Evolutionary conservation across 2,888 invertebrate genomes (phyloP), one percentile per base, ranked within the genome.

Genomic region (Thymelicus acteon): DNA sequence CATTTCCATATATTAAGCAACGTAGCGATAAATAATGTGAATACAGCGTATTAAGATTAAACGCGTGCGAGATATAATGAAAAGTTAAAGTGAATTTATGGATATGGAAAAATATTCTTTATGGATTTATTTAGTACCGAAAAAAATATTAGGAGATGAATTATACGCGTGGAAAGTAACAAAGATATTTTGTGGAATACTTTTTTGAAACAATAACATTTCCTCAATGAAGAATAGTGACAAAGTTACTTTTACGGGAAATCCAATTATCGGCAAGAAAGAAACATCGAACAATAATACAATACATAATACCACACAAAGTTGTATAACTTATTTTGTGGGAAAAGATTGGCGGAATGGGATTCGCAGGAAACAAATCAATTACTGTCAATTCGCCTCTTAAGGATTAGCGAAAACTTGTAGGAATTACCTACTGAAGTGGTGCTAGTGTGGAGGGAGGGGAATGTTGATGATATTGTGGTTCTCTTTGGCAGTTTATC

Each of bases 321-420:
- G 40, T 70, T 60, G 72, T 76, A 67, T 72, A 72, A 74, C 67
- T 72, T 74, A 71, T 77, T 78, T 74, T 71, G 75, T 74, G 72
- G 69, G 74, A 75, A 76, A 79, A 76, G 74, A 78, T 80, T 78
- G 74, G 73, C 75, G 76, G 74, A 77, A 74, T 73, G 77, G 75
- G 76, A 80, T 77, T 76, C 67, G 72, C 73, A 77, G 76, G 79
- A 77, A 84, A 85, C 83, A 82, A 88, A 87, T 86, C 87, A 86
- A 86, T 90, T 87, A 86, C 82, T 84, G 85, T 85, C 85, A 85
- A 87, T 85, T 83, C 80, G 77, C 79, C 81, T 80, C 80, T 78
- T 79, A 79, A 79, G 79, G 77, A 81, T 81, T 80, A 85, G 24
- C 62, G 63, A 83, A 79, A 83, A 82, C 71, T 73, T 58, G 48